These are phyloP conservation scores for Theretra japonica DNA, from an alignment of 2,888 invertebrate species.

Conservation along the genomic window DNA sequence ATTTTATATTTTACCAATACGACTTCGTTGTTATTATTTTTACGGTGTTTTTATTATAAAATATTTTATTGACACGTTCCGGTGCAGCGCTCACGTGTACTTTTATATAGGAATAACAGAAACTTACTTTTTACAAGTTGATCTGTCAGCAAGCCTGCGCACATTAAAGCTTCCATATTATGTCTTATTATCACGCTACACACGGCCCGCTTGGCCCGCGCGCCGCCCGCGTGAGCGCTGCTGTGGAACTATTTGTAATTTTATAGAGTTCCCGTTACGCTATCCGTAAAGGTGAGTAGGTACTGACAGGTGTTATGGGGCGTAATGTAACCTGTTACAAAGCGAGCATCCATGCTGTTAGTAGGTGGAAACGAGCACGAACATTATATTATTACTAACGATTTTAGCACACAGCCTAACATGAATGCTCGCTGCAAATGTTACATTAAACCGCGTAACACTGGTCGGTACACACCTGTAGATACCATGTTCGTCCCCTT, in stretches of 20 bases:
- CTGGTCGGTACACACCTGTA: too few species aligned
- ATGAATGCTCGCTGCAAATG: too few species aligned
- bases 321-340: too few species aligned
- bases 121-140: conserved; percentile 5
- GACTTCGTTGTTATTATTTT: conserved; percentile 40
- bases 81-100: conserved; percentile 12
- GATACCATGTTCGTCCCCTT: neutral
- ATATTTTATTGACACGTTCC: conserved; percentile 25
- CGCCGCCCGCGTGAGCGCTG: conserved; percentile 16
- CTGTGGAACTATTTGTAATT: conserved; percentile 20
- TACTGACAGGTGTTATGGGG: too few species aligned
- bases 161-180: conserved; percentile 24
- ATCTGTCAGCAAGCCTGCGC: conserved; percentile 6
- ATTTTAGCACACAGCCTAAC: too few species aligned
- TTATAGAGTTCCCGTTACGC: conserved; percentile 8
- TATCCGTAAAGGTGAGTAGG: neutral
- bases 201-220: neutral
- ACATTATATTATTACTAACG: too few species aligned
- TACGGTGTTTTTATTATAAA: conserved; percentile 31
- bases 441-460: too few species aligned
- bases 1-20: conserved; percentile 36
- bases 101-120: conserved; percentile 6
- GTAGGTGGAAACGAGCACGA: too few species aligned
- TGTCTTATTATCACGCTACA: neutral
- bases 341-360: too few species aligned